phyloP scores from a whole-genome alignment of 2,113 vertebrate species.

The Leucopternis melanops region DNA sequence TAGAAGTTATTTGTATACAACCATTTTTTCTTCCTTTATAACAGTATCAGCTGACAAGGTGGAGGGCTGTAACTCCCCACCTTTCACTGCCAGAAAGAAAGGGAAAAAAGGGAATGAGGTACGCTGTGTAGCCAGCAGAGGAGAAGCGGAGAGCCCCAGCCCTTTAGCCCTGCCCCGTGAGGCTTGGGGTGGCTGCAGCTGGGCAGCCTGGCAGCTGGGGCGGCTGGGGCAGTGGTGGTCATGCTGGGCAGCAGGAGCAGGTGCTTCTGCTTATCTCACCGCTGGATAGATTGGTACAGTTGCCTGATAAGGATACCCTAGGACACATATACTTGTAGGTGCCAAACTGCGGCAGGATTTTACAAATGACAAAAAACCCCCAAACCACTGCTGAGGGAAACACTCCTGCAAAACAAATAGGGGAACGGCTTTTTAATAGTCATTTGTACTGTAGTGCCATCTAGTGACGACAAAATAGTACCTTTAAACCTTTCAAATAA shows the following conservation, averaged over 20 bases:
- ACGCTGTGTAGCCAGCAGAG: background rate
- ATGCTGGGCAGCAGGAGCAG: background rate
- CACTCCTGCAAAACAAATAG: background rate
- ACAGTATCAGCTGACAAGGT: background rate
- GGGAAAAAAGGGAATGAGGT: background rate
- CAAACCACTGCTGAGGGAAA: background rate
- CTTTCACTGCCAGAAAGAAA: background rate
- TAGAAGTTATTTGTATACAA: background rate
- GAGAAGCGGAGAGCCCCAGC: background rate
- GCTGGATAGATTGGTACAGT: no score
- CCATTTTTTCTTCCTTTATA: background rate
- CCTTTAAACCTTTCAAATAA: background rate
- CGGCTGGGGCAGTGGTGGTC: background rate
- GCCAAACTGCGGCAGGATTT: background rate
- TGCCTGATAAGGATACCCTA: background rate
- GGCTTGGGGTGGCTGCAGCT: background rate
- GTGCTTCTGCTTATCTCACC: background rate
- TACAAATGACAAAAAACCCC: background rate
- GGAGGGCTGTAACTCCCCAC: background rate
- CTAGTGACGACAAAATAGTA: background rate
- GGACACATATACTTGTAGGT: background rate
- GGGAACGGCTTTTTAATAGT: background rate
- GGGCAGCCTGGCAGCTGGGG: background rate
- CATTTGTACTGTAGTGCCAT: slow-evolving; percentile 10
- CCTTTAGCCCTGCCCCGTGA: background rate